Conservation (phyloP, 2,113 vertebrate species). For the Upupa epops region DNA sequence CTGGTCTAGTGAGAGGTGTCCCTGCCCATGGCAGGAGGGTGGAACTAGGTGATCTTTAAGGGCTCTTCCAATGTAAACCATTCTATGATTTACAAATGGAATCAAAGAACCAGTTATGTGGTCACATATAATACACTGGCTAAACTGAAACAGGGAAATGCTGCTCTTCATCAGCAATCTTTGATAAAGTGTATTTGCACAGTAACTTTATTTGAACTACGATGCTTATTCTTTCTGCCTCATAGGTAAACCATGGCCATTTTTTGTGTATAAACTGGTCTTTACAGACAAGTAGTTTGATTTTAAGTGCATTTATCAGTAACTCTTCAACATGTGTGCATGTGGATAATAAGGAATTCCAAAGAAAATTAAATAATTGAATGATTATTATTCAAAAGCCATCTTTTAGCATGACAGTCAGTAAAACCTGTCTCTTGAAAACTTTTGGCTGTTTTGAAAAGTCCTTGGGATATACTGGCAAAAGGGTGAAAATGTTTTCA, state of each 20-base stretch:
- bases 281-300: neutral
- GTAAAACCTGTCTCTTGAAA: neutral
- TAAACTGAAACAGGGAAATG: neutral
- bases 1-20: no score
- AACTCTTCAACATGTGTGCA: neutral
- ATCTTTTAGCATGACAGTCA: neutral
- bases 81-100: neutral
- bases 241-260: neutral
- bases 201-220: neutral
- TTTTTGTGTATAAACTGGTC: neutral
- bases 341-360: neutral
- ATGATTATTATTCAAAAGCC: neutral
- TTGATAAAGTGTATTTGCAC: neutral
- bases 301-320: neutral
- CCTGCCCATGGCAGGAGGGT: no score
- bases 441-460: neutral
- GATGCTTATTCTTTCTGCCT: neutral
- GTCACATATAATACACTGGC: neutral
- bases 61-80: no score
- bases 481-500: neutral
- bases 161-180: neutral
- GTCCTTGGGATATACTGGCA: neutral
- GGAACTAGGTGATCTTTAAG: no score
- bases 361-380: neutral
- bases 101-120: neutral